A percentile compares a stretch with the other conserved stretches of the same genome.
These are phyloP conservation scores for Dasypogon diadema DNA, from an alignment of 2,888 invertebrate genomes.

Conservation along the genomic window DNA sequence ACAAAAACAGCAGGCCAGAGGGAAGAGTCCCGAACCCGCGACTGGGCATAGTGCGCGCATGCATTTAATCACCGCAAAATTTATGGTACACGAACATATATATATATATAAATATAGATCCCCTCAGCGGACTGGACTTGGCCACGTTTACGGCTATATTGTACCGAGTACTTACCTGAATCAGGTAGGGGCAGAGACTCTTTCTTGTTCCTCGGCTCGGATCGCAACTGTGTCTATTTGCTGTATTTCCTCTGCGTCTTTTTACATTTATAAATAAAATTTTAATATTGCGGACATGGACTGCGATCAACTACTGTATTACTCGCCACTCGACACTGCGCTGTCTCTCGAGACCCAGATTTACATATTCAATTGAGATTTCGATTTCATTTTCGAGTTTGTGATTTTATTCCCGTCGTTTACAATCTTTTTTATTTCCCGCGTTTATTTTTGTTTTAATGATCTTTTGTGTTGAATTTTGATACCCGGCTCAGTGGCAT, in stretches of 20 bases:
- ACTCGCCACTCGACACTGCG: conserved; percentile 39
- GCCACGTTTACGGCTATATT: background rate
- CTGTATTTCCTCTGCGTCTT: conserved; percentile 23
- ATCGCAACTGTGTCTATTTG: conserved; percentile 21
- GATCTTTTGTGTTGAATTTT: conserved; percentile 39
- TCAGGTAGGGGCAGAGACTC: background rate
- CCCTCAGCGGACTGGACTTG: conserved; percentile 23
- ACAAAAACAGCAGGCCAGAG: conserved; percentile 28
- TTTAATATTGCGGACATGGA: conserved; percentile 49
- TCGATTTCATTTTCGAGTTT: conserved; percentile 48
- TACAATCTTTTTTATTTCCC: background rate
- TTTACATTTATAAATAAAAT: conserved; percentile 49
- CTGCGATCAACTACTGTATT: conserved; percentile 51
- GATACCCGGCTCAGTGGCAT: conserved; percentile 9
- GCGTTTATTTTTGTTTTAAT: background rate
- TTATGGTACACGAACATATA: conserved; percentile 45
- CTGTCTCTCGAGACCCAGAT: conserved; percentile 7
- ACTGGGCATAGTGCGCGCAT: conserved; percentile 44
- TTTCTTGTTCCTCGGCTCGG: background rate
- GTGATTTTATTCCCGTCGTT: conserved; percentile 28
- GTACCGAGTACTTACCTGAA: conserved; percentile 21
- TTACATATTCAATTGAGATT: conserved; percentile 53
- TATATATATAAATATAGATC: no score
- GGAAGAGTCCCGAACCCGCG: conserved; percentile 4
- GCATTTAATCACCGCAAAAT: conserved; percentile 48